Conservation (phyloP, 2,888 invertebrate species). For the Heliconius erato region DNA sequence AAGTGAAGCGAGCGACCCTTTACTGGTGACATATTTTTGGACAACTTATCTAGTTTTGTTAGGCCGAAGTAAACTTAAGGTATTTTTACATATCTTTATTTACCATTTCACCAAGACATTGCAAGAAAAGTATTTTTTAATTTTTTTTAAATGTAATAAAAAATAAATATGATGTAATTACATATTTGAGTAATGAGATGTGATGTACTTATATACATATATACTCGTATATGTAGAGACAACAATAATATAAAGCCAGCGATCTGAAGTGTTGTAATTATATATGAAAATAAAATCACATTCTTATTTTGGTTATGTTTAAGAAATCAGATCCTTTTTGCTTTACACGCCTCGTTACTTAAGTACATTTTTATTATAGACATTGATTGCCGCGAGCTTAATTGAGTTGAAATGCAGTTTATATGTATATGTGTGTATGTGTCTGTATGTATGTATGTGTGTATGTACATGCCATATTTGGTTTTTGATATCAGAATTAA, state of each 20-base stretch:
- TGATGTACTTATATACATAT: no score
- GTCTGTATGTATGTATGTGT: no score
- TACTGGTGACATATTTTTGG: no score
- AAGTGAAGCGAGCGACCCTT: no score
- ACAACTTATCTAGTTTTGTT: no score
- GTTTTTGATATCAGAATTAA: constrained; percentile 27
- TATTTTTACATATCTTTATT: no score
- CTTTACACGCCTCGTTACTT: neutral
- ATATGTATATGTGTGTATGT: neutral
- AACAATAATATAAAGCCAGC: neutral
- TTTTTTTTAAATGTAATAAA: no score
- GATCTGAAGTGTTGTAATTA: neutral
- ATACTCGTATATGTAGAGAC: neutral
- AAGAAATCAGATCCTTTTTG: constrained; percentile 20
- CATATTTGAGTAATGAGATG: no score
- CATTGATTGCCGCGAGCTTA: constrained; percentile 25
- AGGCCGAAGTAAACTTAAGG: no score
- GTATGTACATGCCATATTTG: constrained; percentile 7
- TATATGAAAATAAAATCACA: neutral
- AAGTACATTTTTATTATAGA: constrained; percentile 26
- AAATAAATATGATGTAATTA: no score
- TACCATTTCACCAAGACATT: no score
- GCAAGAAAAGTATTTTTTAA: no score
- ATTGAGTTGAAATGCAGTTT: constrained; percentile 31
- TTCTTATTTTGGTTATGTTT: neutral